Base-by-base conservation (phyloP, 2,113 vertebrate species). In the Agelaius phoeniceus region DNA sequence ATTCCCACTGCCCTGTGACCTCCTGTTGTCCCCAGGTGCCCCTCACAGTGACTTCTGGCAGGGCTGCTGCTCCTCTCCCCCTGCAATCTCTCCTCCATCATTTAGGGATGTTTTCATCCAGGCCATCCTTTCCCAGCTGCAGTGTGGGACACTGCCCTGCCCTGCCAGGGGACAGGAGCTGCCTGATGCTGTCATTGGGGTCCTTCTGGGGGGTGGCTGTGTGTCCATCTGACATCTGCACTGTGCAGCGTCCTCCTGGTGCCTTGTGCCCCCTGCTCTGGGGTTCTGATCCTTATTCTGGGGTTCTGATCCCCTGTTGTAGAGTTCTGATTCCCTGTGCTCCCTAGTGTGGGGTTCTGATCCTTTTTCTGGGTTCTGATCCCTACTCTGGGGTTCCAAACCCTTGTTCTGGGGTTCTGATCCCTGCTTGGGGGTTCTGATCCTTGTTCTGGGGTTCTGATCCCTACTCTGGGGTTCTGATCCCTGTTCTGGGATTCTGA, bases 131-230 rank as follows among this genome's bases (percentile, higher is more conserved):
- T 33, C 35, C 52, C 18, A 37, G 1, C 74, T 13, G 22, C 31
- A 37, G 33, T 2, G n/a, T 6, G 76, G 7, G 59, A 11, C 13
- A 2, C 39, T 21, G 58, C 27, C 22, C 31, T 24, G 2, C 46
- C 66, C 66, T 14, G 49, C 22, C 71, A 10, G 75, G 75, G 28
- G 12, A 22, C 27, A 31, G 1, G 23, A 8, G 6, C 0, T 8
- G 22, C 18, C 62, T 4, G 43, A 2, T 49, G 57, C 57, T 7
- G 4, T 7, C 51, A 2, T 0, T 44, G 10, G 73, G 69, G 43
- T 15, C 65, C 30, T 37, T 77, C 59, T 59, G 9, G 39, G n/a
- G 44, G 24, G 23, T 57, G 12, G 1, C 63, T 5, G 4, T 30
- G 35, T 31, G 39, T 37, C 39, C 59, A 1, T 31, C 59, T 15